Evolutionary conservation across 2,113 vertebrate species (phyloP).

Genomic region (Odocoileus hemionus): DNA sequence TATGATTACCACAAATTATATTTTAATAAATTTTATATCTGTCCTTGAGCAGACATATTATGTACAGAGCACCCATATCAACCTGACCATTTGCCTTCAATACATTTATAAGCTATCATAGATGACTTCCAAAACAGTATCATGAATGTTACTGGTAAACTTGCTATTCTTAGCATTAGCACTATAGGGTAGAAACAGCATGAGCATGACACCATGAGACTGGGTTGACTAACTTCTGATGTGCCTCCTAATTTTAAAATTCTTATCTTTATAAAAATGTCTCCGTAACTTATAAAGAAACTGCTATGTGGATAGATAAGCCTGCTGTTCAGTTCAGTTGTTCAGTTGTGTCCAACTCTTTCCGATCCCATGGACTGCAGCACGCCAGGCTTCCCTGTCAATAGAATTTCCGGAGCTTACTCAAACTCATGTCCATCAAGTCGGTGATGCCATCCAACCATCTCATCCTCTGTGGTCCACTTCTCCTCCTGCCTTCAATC

Average conservation of each 20-base stretch:
- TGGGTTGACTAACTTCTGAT: background rate
- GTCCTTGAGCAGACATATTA: background rate
- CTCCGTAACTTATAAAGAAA: background rate
- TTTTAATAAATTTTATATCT: background rate
- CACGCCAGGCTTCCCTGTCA: background rate
- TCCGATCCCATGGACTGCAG: background rate
- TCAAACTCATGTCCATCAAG: background rate
- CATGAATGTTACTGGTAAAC: background rate
- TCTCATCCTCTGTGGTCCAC: background rate
- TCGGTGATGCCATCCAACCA: background rate
- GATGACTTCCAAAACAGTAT: background rate
- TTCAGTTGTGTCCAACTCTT: background rate
- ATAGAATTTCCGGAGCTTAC: rapidly evolving
- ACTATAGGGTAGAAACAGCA: background rate
- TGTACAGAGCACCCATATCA: background rate
- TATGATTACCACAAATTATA: background rate
- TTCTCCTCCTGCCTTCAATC: background rate
- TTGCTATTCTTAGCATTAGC: background rate
- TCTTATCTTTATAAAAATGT: background rate
- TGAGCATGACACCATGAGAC: background rate
- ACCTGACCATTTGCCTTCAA: background rate
- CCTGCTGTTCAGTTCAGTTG: background rate
- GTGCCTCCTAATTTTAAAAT: background rate
- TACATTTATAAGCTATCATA: background rate
- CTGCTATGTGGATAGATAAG: background rate